Evolutionary conservation across 2,113 vertebrate genomes (phyloP).

Genomic region (Pomatorhinus ruficollis): DNA sequence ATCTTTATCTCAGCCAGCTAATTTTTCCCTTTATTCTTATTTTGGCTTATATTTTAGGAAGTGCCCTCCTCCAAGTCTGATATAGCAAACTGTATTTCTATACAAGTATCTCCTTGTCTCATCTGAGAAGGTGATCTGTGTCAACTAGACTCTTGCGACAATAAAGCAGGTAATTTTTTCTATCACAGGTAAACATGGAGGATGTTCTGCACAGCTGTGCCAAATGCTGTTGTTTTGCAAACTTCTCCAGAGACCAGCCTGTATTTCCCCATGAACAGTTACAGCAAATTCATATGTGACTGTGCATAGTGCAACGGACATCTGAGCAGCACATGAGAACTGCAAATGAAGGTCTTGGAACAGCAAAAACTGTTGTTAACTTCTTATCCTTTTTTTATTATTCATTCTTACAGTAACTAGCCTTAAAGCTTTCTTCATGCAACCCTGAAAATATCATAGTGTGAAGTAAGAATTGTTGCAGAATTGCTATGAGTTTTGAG

Average conservation of each 20-base stretch:
- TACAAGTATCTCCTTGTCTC: neutral
- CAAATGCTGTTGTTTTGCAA: neutral
- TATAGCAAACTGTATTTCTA: neutral
- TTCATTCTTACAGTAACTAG: neutral
- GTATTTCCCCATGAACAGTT: neutral
- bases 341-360: neutral
- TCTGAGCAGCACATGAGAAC: neutral
- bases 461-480: neutral
- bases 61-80: neutral
- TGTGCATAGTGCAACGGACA: neutral
- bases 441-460: neutral
- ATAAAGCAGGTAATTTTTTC: neutral
- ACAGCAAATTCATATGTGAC: neutral
- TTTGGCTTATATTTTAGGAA: neutral
- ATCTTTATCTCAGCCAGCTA: neutral
- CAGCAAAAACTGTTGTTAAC: neutral
- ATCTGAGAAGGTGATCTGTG: neutral
- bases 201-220: neutral
- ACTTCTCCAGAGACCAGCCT: neutral
- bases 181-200: neutral
- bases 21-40: neutral
- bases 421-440: neutral
- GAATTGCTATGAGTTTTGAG: neutral
- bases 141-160: neutral
- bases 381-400: neutral